These are phyloP conservation scores for Otolemur crassicaudatus DNA, from an alignment of 2,797 vertebrate species.

Conservation along the genomic window DNA sequence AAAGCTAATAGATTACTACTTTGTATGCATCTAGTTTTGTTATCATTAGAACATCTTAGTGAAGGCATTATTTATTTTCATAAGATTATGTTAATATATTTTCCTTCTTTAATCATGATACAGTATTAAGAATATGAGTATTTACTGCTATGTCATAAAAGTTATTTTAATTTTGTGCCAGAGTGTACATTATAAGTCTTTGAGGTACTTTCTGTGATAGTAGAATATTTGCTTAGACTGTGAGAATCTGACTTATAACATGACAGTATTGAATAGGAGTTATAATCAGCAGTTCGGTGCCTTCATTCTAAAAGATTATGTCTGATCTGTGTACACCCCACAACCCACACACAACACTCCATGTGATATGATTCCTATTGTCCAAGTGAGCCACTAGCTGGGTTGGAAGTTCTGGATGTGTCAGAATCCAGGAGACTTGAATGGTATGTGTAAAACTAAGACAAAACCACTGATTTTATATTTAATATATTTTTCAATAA, in stretches of 20 bases:
- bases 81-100: neutral
- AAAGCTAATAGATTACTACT: neutral
- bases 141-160: neutral
- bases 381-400: neutral
- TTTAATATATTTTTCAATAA: neutral
- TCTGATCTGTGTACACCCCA: neutral
- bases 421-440: neutral
- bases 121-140: neutral
- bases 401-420: neutral
- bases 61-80: neutral
- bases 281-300: neutral
- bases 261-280: neutral
- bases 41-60: neutral
- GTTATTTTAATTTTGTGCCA: slow-evolving; percentile 32
- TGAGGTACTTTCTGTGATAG: neutral
- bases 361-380: neutral
- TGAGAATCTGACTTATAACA: neutral
- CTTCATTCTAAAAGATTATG: neutral
- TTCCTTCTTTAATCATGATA: neutral
- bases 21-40: neutral
- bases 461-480: neutral
- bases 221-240: neutral
- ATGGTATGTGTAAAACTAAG: neutral
- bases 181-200: neutral
- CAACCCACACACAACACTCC: neutral